Evolutionary conservation across 37 sponge, comb jelly and placozoan species (phyloP).

Genomic region (Crambe crambe): DNA sequence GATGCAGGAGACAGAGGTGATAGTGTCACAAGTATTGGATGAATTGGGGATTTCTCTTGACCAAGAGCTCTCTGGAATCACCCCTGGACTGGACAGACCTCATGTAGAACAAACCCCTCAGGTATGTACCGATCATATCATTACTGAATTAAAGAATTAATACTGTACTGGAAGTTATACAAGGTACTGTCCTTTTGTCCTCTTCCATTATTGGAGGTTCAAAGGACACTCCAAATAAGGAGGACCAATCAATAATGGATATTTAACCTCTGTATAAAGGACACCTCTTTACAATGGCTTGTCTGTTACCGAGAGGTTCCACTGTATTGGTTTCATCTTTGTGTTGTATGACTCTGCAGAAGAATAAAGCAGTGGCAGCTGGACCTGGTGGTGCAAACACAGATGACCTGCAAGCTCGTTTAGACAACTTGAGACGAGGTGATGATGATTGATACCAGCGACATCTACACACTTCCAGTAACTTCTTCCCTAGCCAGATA

Average conservation of each 20-base stretch:
- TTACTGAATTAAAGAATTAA: too few relatives aligned
- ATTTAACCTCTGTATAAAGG: neutral
- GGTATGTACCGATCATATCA: neutral
- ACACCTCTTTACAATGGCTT: too few relatives aligned
- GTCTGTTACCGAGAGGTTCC: neutral
- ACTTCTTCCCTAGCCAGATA: neutral
- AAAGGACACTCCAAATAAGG: neutral
- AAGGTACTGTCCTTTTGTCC: too few relatives aligned
- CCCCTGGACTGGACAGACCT: slow-evolving; percentile 72
- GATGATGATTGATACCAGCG: slow-evolving; percentile 41
- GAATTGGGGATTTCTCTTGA: slow-evolving; percentile 87
- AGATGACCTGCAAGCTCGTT: slow-evolving; percentile 70
- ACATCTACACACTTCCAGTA: neutral
- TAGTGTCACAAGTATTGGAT: slow-evolving; percentile 85
- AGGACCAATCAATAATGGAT: neutral
- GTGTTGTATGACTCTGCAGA: slow-evolving; percentile 32
- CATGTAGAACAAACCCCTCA: slow-evolving; percentile 2
- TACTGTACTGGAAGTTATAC: too few relatives aligned
- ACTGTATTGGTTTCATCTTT: too few relatives aligned
- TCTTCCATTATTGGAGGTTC: too few relatives aligned
- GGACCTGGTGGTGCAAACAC: slow-evolving; percentile 48
- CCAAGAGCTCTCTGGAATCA: slow-evolving; percentile 74
- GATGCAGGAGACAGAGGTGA: slow-evolving; percentile 70
- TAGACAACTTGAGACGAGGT: slow-evolving; percentile 58
- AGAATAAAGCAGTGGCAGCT: slow-evolving; percentile 36